Conservation (phyloP, 2,113 vertebrate genomes). For the Chiloscyllium plagiosum region DNA sequence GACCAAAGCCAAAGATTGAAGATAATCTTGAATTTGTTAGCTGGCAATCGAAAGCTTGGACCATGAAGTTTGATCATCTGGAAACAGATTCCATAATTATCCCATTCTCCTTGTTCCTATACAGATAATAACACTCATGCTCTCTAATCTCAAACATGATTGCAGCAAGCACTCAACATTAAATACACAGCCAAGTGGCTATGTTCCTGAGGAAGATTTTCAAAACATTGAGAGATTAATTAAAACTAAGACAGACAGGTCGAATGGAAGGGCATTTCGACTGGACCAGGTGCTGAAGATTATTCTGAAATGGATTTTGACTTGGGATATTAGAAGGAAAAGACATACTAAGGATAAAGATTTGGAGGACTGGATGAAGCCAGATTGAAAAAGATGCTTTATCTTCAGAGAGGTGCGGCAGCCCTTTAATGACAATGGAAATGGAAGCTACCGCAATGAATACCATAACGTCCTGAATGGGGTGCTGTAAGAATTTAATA, state of each 20-base stretch:
- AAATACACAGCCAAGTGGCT: not conserved
- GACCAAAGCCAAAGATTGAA: not conserved
- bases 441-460: not conserved
- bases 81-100: not conserved
- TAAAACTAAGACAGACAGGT: not conserved
- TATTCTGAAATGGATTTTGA: too few relatives aligned
- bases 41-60: not conserved
- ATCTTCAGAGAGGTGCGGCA: not conserved
- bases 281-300: too few relatives aligned
- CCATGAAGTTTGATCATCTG: not conserved
- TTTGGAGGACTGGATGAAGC: not conserved
- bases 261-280: too few relatives aligned
- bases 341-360: not conserved
- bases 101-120: too few relatives aligned
- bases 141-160: not conserved
- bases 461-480: not conserved
- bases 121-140: too few relatives aligned
- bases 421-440: not conserved
- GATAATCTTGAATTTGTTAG: not conserved
- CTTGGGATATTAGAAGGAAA: not conserved
- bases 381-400: not conserved
- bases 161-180: not conserved
- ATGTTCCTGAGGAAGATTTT: not conserved
- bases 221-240: not conserved
- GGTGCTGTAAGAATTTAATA: not conserved